Evolutionary conservation across 2,888 invertebrate species (phyloP).

Genomic region (Dryobota labecula): DNA sequence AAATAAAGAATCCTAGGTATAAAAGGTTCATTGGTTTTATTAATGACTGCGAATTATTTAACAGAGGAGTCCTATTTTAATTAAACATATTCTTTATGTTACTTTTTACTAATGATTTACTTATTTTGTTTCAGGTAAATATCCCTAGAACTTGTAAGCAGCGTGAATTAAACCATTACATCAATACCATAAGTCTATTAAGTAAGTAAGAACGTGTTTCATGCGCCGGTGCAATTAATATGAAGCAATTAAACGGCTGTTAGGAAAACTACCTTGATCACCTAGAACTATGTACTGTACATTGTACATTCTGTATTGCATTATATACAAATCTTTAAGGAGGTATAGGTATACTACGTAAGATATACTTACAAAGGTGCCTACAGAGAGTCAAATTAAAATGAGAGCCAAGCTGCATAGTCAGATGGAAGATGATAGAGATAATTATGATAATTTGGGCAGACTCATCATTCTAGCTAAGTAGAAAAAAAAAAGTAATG

Average conservation of each 20-base stretch:
- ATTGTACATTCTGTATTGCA: slow-evolving; percentile 44
- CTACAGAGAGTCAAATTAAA: not conserved
- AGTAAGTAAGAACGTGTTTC: slow-evolving; percentile 57
- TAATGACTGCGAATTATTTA: not conserved
- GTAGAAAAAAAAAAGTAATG: not conserved
- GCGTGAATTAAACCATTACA: slow-evolving; percentile 37
- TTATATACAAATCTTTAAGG: slow-evolving; percentile 11
- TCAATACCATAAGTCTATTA: slow-evolving; percentile 43
- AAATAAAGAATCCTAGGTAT: not conserved
- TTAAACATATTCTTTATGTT: not conserved
- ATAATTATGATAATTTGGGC: not conserved
- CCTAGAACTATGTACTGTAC: slow-evolving; percentile 40
- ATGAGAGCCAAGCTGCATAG: not conserved
- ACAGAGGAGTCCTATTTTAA: not conserved
- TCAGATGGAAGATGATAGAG: not conserved
- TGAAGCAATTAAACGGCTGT: slow-evolving; percentile 59
- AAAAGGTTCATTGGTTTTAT: not conserved
- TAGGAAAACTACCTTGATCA: slow-evolving; percentile 59
- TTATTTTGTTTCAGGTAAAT: slow-evolving; percentile 62
- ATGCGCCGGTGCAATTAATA: slow-evolving; percentile 45
- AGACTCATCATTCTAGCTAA: not conserved
- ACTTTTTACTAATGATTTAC: slow-evolving; percentile 19
- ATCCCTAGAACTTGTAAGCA: slow-evolving; percentile 19
- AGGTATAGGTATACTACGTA: not conserved
- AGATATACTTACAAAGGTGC: not conserved